These are phyloP conservation scores for Tautogolabrus adspersus DNA, from an alignment of 2,113 vertebrate species.

Conservation along the genomic window DNA sequence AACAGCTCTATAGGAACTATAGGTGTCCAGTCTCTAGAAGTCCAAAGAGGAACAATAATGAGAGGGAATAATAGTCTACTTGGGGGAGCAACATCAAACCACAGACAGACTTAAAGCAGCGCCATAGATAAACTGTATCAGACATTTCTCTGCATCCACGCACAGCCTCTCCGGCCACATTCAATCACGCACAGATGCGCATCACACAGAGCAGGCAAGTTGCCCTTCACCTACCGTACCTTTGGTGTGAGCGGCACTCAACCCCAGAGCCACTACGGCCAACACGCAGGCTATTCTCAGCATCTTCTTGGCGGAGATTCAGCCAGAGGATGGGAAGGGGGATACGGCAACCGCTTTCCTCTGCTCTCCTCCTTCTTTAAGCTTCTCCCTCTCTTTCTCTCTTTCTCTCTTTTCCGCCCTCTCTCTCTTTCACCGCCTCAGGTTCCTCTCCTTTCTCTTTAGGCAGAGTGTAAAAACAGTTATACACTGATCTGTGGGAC, in stretches of 20 bases:
- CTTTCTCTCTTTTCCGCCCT: constrained; percentile 5
- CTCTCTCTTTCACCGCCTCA: constrained; percentile 21
- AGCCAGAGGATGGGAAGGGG: constrained; percentile 24
- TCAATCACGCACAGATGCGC: constrained; percentile 33
- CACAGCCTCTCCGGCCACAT: constrained; percentile 13
- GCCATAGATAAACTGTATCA: constrained; percentile 7
- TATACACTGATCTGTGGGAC: constrained; percentile 54
- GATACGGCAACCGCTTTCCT: constrained; percentile 63
- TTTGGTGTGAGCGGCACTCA: constrained; percentile 82
- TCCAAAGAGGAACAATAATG: constrained; percentile 12
- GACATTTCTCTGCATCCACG: constrained; percentile 17
- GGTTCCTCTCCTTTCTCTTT: constrained; percentile 21
- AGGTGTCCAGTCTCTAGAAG: constrained; percentile 30
- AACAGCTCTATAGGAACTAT: constrained; percentile 3
- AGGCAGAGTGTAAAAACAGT: constrained; percentile 50
- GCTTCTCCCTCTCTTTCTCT: background rate
- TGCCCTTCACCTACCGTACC: constrained; percentile 80
- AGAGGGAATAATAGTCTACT: background rate
- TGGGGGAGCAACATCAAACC: background rate
- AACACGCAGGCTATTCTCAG: constrained; percentile 74
- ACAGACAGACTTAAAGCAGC: constrained; percentile 1
- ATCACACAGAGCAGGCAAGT: constrained; percentile 45
- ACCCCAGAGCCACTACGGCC: constrained; percentile 73
- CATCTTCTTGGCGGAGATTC: constrained; percentile 73
- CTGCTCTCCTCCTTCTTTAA: constrained; percentile 31